Base-by-base conservation (phyloP, 2,113 vertebrate genomes). In the Dicerorhinus sumatrensis region DNA sequence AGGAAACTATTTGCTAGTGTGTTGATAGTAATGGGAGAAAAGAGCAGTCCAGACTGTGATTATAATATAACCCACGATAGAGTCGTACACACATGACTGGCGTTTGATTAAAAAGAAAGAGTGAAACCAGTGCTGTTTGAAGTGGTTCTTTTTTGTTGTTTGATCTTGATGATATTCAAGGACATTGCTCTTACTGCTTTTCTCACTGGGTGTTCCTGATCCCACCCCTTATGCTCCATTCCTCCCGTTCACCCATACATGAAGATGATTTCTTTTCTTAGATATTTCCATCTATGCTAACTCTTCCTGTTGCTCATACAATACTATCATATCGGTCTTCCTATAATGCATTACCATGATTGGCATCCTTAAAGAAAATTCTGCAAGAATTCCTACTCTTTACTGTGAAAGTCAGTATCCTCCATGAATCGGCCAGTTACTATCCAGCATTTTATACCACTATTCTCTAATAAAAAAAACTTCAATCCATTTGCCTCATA, bases 191-290 rank as follows among this genome's bases (percentile, higher is more conserved):
- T 62, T 39, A 29, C 0, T 72, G 2, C 36, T 29, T 83, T 6
- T 13, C 13, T 93, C 18, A 10, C 0, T 10, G 8, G 1, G 0
- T 70, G 2, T 48, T 80, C 0, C 42, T 76, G 8, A 29, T 36
- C 3, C 60, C 65, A 63, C 2, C 1, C 7, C 20, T 27, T 33
- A 60, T 58, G 4, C 11, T 81, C 27, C 33, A 0, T 77, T n/a
- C 17, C 16, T 88, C 25, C 23, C 31, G 48, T 51, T 65, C 2
- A 6, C 31, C 6, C 21, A 5, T 51, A 33, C 42, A 7, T 13
- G 2, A 87, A 14, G 8, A 39, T 42, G 6, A 18, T 46, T 65
- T 65, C 27, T 67, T 62, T 54, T 51, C 11, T 83, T n/a, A 27
- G 0, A 16, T 48, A 54, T 25, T 54, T 85, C 25, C 63, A 72